Percentiles rank a stretch among this genome's conserved stretches.
phyloP scores from a whole-genome alignment of 53 echinoderm and acorn worm genomes.

The Antedon mediterranea region DNA sequence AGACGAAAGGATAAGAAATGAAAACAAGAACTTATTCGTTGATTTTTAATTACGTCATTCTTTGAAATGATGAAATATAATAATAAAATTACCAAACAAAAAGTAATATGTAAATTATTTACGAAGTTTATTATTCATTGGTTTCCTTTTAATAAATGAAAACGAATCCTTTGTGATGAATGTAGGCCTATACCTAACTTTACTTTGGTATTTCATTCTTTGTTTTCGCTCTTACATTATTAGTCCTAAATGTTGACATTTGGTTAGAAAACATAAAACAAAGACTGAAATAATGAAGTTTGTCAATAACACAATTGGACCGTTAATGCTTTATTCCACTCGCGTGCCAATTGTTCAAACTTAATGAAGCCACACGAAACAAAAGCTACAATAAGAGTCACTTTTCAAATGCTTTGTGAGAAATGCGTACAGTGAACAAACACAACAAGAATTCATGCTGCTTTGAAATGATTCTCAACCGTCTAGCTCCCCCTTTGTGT shows the following conservation, averaged over 20 bases:
- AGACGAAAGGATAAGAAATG: too few species aligned
- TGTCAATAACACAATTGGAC: not conserved
- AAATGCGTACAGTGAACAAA: not conserved
- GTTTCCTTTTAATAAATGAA: too few species aligned
- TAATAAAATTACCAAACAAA: too few species aligned
- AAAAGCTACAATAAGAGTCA: not conserved
- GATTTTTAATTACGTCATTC: too few species aligned
- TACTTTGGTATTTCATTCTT: not conserved
- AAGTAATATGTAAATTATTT: too few species aligned
- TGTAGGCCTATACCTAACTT: not conserved
- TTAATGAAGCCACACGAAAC: not conserved
- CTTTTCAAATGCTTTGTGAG: not conserved
- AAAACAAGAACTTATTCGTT: too few species aligned
- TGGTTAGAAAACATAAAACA: not conserved
- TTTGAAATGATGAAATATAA: too few species aligned
- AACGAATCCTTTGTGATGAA: too few species aligned
- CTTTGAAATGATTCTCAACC: not conserved
- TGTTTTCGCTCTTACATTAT: not conserved
- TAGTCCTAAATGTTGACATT: not conserved
- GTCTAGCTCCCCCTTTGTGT: not conserved
- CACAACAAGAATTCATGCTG: not conserved
- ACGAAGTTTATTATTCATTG: too few species aligned
- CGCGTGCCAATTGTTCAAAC: not conserved
- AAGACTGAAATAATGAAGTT: not conserved
- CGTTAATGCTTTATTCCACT: not conserved